Conservation (phyloP, 2,113 vertebrate species). For the Morone chrysops region DNA sequence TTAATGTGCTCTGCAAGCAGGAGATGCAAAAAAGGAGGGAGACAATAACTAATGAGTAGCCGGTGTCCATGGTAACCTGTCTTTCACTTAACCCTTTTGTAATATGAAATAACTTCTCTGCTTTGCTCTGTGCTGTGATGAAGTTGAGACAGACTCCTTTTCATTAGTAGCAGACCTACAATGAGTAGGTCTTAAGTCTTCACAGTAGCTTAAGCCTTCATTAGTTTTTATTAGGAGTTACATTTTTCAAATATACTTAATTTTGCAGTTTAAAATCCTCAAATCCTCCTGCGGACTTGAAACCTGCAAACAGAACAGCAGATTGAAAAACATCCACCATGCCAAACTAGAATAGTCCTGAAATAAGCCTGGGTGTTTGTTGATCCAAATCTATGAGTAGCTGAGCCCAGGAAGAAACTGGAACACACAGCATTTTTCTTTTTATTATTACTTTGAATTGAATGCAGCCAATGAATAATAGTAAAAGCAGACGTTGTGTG, state of each 20-base stretch:
- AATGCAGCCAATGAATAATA: slow-evolving; percentile 33
- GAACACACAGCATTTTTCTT: slow-evolving; percentile 13
- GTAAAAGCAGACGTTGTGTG: slow-evolving; percentile 17
- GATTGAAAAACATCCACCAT: slow-evolving; percentile 5
- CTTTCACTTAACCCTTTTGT: slow-evolving; percentile 38
- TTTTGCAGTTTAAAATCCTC: slow-evolving; percentile 9
- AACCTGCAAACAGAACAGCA: slow-evolving; percentile 19
- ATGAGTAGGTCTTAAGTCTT: background rate
- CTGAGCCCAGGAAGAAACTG: slow-evolving; percentile 26
- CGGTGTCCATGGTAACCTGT: slow-evolving; percentile 54
- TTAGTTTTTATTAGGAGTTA: background rate
- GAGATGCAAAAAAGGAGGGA: slow-evolving; percentile 47
- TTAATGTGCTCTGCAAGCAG: slow-evolving; percentile 20
- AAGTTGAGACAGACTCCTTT: slow-evolving; percentile 10
- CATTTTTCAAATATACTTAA: background rate
- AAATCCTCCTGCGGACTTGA: slow-evolving; percentile 24
- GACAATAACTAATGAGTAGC: slow-evolving; percentile 40
- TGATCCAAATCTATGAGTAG: slow-evolving; percentile 20
- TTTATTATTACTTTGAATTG: slow-evolving; percentile 33
- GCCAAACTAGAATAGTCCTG: slow-evolving; percentile 12
- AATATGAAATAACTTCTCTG: slow-evolving; percentile 26
- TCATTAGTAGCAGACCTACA: background rate
- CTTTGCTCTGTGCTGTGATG: background rate
- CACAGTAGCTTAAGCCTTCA: background rate
- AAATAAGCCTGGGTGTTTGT: background rate